A percentile compares a stretch with the other conserved stretches of the same genome.
These are phyloP conservation scores for Rhopalosiphum nymphaeae DNA, from an alignment of 2,888 invertebrate genomes.

Conservation along the genomic window DNA sequence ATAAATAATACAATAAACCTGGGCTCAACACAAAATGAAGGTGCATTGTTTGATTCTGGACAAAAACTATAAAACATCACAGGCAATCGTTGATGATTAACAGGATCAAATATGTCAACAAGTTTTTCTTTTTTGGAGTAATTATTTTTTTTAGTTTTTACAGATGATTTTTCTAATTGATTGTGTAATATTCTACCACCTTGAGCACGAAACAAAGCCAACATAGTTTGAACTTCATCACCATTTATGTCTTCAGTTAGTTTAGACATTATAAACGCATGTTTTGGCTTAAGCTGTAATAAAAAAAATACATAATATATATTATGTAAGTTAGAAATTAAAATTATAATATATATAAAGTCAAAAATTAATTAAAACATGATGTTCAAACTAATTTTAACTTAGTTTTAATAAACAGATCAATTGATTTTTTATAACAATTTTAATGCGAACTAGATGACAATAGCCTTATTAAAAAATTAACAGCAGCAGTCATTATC, in stretches of 20 bases:
- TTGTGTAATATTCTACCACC: constrained; percentile 76
- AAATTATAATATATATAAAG: not conserved
- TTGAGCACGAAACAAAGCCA: constrained; percentile 89
- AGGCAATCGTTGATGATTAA: constrained; percentile 87
- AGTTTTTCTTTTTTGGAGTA: constrained; percentile 50
- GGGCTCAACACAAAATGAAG: constrained; percentile 90
- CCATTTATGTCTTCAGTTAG: constrained; percentile 78
- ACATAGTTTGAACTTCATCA: constrained; percentile 77
- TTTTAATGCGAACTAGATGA: not conserved
- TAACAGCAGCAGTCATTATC: not conserved
- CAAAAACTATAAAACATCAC: constrained; percentile 92
- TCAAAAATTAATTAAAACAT: not conserved
- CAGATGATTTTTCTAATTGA: constrained; percentile 29
- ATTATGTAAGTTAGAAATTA: not conserved
- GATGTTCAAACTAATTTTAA: not conserved
- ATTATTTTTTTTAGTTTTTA: constrained; percentile 28
- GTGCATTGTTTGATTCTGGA: constrained; percentile 81
- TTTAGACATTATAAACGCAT: constrained; percentile 81
- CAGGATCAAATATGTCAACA: constrained; percentile 82
- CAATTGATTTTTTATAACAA: not conserved
- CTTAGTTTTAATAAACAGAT: not conserved
- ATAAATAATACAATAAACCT: constrained; percentile 74
- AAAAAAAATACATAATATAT: not conserved
- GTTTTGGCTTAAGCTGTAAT: constrained; percentile 70
- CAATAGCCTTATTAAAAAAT: not conserved